Percentiles rank a stretch among this genome's conserved stretches.
These are phyloP conservation scores for Mesaphorura yosii DNA, from an alignment of 1,140 invertebrate genomes.

Conservation along the genomic window DNA sequence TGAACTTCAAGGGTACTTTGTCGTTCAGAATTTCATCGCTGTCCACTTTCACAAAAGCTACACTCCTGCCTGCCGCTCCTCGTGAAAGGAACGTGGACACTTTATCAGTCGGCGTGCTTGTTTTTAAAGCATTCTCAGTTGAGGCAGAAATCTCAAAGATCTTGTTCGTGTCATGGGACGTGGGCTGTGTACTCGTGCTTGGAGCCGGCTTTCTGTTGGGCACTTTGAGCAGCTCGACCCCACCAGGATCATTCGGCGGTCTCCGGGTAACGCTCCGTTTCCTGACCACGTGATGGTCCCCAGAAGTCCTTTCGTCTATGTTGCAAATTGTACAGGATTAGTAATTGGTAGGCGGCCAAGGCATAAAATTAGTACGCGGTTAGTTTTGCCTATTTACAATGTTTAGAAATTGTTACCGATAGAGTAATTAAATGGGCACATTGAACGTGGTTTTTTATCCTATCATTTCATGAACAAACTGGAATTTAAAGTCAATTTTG, in stretches of 20 bases:
- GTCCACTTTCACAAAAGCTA: background rate
- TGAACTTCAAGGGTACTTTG: background rate
- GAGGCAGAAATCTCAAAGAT: background rate
- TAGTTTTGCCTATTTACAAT: no score
- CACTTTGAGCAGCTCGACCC: background rate
- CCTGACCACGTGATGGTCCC: constrained; percentile 15
- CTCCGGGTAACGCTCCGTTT: constrained; percentile 12
- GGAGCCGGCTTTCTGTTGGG: background rate
- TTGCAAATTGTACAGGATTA: no score
- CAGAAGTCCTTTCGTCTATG: background rate
- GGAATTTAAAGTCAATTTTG: no score
- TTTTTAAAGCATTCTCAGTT: background rate
- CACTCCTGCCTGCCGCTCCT: background rate
- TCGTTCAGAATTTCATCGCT: background rate
- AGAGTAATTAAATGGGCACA: no score
- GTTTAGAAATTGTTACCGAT: no score
- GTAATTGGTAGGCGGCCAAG: no score
- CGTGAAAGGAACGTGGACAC: background rate
- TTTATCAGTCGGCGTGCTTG: background rate
- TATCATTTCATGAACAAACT: no score
- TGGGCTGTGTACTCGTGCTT: background rate
- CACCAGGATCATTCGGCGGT: constrained; percentile 11
- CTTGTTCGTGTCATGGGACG: background rate
- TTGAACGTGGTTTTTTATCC: no score
- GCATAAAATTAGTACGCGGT: no score